Base-by-base conservation (phyloP, 2,113 vertebrate genomes). In the Hydrolagus affinis region DNA sequence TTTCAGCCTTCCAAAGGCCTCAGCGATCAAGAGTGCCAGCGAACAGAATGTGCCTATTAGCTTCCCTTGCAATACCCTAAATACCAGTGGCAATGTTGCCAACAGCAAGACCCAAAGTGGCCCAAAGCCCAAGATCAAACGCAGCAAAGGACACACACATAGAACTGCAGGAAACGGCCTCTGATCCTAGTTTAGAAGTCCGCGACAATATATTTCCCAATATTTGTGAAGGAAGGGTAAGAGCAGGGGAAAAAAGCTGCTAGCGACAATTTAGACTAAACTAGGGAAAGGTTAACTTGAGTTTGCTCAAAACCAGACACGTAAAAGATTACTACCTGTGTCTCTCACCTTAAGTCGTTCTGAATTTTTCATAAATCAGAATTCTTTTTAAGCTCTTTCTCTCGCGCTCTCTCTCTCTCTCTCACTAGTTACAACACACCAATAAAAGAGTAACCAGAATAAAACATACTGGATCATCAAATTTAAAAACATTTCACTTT, bases 1-100 rank as follows among this genome's bases (percentile, higher is more conserved):
- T 83, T 28, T 30, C 32, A 83, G 66, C 14, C 78, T 66, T 83
- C 66, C 78, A 60, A 60, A 83, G 62, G 25, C 23, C 62, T 83
- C 66, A 83, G 28, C 30, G 30, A 62, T 66, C 62, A 83, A n/a
- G 78, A 66, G 8, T 30, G 28, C 64, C 78, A 83, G 28, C 64
- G 60, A 83, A 28, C 19, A 32, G 78, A 83, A 83, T 83, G 59
- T 66, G 62, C 66, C 60, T 21, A 83, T 83, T 83, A 83, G 32
- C 60, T 80, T 62, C 57, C 56, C 64, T 62, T 32, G 60, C 78
- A 83, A 66, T 66, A 66, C 78, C 70, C 78, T 62, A 66, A 83
- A 83, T 28, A 83, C 28, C 28, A 32, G 12, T 80, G 77, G 64
- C 30, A 14, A 11, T 60, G 64, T 80, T 62, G 28, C 62, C 30